These are phyloP conservation scores for Brachymystax lenok DNA, from an alignment of 2,797 vertebrate genomes.

Conservation along the genomic window DNA sequence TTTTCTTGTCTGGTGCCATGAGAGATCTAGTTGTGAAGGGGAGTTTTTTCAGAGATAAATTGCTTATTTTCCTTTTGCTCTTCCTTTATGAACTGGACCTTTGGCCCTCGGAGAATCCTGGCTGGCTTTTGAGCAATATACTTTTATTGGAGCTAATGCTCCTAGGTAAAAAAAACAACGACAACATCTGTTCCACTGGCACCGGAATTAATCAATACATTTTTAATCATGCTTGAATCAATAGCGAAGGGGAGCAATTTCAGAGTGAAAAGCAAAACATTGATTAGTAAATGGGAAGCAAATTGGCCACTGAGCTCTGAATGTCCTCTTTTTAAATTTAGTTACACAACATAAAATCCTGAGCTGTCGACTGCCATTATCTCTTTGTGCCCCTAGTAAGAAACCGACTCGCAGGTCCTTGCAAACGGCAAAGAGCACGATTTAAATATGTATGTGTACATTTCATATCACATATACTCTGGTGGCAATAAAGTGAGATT, in stretches of 20 bases:
- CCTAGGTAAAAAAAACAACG: slow-evolving; percentile 45
- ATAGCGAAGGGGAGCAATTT: slow-evolving; percentile 51
- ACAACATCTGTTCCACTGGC: slow-evolving; percentile 16
- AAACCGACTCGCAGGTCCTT: slow-evolving; percentile 1
- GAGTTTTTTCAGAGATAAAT: slow-evolving; percentile 62
- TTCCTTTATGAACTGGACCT: slow-evolving; percentile 64
- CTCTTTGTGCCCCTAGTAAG: not conserved
- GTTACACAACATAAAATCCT: slow-evolving; percentile 13
- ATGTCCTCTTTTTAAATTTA: not conserved
- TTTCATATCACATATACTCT: slow-evolving; percentile 58
- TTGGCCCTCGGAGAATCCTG: slow-evolving; percentile 53
- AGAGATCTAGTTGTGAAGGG: slow-evolving; percentile 62
- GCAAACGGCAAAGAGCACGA: slow-evolving; percentile 39
- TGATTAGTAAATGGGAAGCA: slow-evolving; percentile 25
- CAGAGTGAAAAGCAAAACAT: slow-evolving; percentile 38
- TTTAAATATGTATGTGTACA: slow-evolving; percentile 63
- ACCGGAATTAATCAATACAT: slow-evolving; percentile 62
- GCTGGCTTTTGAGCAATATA: slow-evolving; percentile 63
- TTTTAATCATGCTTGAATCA: slow-evolving; percentile 67
- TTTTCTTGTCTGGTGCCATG: slow-evolving; percentile 52
- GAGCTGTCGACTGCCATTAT: slow-evolving; percentile 15
- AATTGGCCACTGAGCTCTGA: slow-evolving; percentile 3
- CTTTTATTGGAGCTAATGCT: slow-evolving; percentile 76
- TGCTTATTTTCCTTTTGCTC: slow-evolving; percentile 61
- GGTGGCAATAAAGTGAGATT: slow-evolving; percentile 60